A percentile compares a stretch with the other conserved stretches of the same genome.
These are phyloP conservation scores for Squalus acanthias DNA, from an alignment of 2,797 vertebrate genomes.

Conservation along the genomic window DNA sequence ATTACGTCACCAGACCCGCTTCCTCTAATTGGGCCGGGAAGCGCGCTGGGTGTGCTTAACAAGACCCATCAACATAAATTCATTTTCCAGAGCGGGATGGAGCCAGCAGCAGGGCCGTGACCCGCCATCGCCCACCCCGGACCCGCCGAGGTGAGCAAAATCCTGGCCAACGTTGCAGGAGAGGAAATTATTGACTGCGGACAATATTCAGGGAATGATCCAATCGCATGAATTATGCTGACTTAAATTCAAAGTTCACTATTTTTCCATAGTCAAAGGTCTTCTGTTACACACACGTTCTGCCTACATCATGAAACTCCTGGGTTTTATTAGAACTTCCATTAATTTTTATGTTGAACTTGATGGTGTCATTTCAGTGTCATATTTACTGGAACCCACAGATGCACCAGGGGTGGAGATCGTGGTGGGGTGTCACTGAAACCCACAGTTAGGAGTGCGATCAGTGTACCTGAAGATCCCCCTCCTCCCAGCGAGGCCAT, in stretches of 20 bases:
- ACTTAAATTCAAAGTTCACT: not conserved
- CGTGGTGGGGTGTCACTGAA: not conserved
- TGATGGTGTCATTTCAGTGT: not conserved
- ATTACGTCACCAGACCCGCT: no score
- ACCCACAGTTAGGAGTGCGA: not conserved
- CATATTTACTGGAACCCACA: not conserved
- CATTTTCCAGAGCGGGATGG: no score
- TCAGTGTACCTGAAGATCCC: not conserved
- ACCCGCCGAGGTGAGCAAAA: no score
- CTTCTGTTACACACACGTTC: not conserved
- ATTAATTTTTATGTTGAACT: not conserved
- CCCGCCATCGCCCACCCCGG: no score
- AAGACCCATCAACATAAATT: no score
- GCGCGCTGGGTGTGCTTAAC: no score
- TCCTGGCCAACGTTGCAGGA: no score
- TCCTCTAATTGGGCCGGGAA: no score
- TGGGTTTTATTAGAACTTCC: not conserved
- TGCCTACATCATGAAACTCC: not conserved
- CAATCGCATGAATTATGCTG: not conserved
- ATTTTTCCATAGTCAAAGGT: not conserved
- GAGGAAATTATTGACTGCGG: not conserved
- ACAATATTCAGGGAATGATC: not conserved
- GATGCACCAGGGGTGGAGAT: not conserved
- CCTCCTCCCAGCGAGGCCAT: not conserved
- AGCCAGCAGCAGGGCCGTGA: no score